A percentile compares a stretch with the other conserved stretches of the same genome.
phyloP scores from a whole-genome alignment of 2,888 invertebrate species.

The Drosophila rellima region DNA sequence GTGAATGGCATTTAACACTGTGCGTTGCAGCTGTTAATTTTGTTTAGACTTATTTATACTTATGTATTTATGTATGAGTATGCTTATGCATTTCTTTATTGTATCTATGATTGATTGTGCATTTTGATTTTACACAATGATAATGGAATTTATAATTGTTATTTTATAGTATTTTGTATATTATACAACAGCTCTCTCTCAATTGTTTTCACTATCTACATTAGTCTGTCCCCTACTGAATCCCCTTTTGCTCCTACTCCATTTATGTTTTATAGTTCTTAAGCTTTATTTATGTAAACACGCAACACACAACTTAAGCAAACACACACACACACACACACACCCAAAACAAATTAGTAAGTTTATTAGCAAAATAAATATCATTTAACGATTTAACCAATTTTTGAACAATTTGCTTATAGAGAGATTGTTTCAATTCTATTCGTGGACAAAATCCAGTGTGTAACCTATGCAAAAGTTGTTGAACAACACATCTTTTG shows the following conservation, averaged over 20 bases:
- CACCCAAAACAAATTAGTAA: conserved; percentile 63
- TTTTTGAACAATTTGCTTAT: conserved; percentile 44
- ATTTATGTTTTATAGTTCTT: conserved; percentile 79
- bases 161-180: conserved; percentile 71
- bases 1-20: conserved; percentile 81
- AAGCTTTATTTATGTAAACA: conserved; percentile 74
- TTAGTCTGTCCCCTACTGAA: conserved; percentile 12
- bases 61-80: conserved; percentile 58
- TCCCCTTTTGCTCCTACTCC: conserved; percentile 60
- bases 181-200: conserved; percentile 55
- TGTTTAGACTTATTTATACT: conserved; percentile 74
- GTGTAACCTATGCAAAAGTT: conserved; percentile 53
- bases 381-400: conserved; percentile 63
- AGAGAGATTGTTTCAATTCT: conserved; percentile 38
- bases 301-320: conserved; percentile 60
- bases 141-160: conserved; percentile 65
- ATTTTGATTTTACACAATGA: conserved; percentile 69
- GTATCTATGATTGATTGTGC: conserved; percentile 60
- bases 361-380: conserved; percentile 75
- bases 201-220: background rate
- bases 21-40: conserved; percentile 71
- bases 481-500: conserved; percentile 47
- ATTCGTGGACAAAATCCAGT: conserved; percentile 45
- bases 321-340: conserved; percentile 21
- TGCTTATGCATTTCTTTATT: conserved; percentile 56